Base-by-base conservation (phyloP, 2,797 vertebrate genomes). In the Tenualosa thibaudeaui region DNA sequence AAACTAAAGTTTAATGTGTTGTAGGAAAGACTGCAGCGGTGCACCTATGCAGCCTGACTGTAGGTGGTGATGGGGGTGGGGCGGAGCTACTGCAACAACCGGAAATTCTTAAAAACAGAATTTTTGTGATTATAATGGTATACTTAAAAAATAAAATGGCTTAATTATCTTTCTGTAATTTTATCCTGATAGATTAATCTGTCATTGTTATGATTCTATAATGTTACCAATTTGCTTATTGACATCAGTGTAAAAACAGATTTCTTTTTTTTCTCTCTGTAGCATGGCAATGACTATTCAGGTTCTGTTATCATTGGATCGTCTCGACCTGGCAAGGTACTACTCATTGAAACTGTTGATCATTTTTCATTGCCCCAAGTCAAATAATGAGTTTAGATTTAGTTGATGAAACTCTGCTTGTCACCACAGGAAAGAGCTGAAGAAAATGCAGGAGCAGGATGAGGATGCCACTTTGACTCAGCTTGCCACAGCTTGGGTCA, bases 371-470 rank as follows among this genome's bases (percentile, higher is more conserved):
- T 62, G 8, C 24, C 22, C n/a, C 9, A 24, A 62, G 5, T 62
- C 5, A 62, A 62, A 62, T 62, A 24, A 10, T 1, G 2, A 2
- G 2, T 9, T 24, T 62, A n/a, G 58, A 75, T 43, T 71, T 46
- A n/a, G 22, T 22, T 6, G 19, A 22, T 8, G 15, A 19, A 46
- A 9, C 50, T 51, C 24, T 31, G 19, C 37, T n/a, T 10, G 13
- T 86, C 19, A 8, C 53, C 19, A 68, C 91, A 99, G 98, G 87
- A 99, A 99, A 90, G 98, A 99, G 85, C 94, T 99, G 85, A 99
- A 99, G 91, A 98, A 97, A 88, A 99, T 99, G 98, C 98, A 98
- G 90, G 98, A 99, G 85, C 96, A 97, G 86, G 98, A 99, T 0
- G 98, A 99, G 88, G 98, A 99, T 0, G 96, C 97, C 0, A 99